These are phyloP conservation scores for Lutjanus campechanus DNA, from an alignment of 2,797 vertebrate genomes.

Conservation along the genomic window DNA sequence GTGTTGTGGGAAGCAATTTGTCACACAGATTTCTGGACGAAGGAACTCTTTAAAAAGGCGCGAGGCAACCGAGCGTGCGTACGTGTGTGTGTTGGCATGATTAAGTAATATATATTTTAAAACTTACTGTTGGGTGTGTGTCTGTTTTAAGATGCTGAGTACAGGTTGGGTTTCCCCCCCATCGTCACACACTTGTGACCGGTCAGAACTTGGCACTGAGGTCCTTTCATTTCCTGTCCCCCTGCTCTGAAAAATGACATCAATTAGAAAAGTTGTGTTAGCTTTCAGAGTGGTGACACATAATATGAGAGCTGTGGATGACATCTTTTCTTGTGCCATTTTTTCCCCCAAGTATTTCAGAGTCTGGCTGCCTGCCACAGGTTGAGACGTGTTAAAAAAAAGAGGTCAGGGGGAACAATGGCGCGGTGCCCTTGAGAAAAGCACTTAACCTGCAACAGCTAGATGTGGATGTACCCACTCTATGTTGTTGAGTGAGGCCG, in stretches of 20 bases:
- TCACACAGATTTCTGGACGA: slow-evolving; percentile 64
- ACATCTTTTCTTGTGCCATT: neutral
- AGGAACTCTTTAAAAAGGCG: slow-evolving; percentile 48
- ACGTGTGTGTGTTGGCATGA: neutral
- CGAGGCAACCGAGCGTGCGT: slow-evolving; percentile 4
- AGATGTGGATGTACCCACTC: neutral
- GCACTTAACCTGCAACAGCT: neutral
- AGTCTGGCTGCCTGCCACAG: slow-evolving; percentile 32
- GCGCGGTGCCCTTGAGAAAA: slow-evolving; percentile 36
- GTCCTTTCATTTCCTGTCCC: slow-evolving; percentile 31
- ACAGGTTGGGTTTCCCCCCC: slow-evolving; percentile 24
- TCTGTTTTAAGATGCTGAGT: slow-evolving; percentile 32
- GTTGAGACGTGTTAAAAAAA: slow-evolving; percentile 17
- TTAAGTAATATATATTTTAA: slow-evolving; percentile 36
- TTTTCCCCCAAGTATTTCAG: neutral
- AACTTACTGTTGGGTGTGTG: slow-evolving; percentile 1
- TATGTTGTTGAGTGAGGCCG: neutral
- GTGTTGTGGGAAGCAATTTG: slow-evolving; percentile 51
- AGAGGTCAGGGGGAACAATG: slow-evolving; percentile 10
- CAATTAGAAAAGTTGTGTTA: neutral
- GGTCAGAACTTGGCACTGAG: neutral
- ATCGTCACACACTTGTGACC: slow-evolving; percentile 13
- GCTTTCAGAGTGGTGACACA: slow-evolving; percentile 4
- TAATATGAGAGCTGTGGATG: neutral
- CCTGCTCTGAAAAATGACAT: slow-evolving; percentile 12